These are phyloP conservation scores for Meandrusa payeni DNA, from an alignment of 2,888 invertebrate species.

Conservation along the genomic window DNA sequence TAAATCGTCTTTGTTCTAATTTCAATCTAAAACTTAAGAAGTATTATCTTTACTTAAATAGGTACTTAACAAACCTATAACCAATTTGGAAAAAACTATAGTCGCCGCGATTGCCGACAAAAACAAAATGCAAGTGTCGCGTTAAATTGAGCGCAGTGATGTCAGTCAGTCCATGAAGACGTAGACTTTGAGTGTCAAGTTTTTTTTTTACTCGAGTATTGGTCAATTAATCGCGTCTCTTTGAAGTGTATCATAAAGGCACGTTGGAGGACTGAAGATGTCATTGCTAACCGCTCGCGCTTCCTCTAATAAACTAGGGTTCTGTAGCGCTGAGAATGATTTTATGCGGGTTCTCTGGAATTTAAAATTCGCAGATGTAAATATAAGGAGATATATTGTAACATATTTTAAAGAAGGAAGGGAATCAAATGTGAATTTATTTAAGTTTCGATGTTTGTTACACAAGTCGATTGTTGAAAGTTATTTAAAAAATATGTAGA, in stretches of 20 bases:
- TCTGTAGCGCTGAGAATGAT: conserved; percentile 8
- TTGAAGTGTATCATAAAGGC: conserved; percentile 51
- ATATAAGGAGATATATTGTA: no score
- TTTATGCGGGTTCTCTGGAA: conserved; percentile 14
- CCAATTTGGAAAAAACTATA: conserved; percentile 10
- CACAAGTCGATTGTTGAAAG: no score
- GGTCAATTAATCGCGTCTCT: conserved; percentile 61
- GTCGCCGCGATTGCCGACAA: conserved; percentile 16
- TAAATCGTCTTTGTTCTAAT: no score
- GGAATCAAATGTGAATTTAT: no score
- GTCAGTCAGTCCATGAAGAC: conserved; percentile 49
- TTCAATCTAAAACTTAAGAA: no score
- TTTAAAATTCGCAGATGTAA: no score
- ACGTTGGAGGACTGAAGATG: conserved; percentile 25
- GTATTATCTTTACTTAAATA: no score
- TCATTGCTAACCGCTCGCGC: conserved; percentile 29
- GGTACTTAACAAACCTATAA: background rate
- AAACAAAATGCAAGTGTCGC: conserved; percentile 46
- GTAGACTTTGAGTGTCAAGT: conserved; percentile 35
- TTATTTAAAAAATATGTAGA: no score
- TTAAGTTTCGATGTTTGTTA: no score
- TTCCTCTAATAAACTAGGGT: conserved; percentile 30
- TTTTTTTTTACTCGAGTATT: conserved; percentile 43
- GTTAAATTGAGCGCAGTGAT: conserved; percentile 53
- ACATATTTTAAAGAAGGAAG: no score